Evolutionary conservation across 1,140 invertebrate species (phyloP).

Genomic region (Drosophila grimshawi): DNA sequence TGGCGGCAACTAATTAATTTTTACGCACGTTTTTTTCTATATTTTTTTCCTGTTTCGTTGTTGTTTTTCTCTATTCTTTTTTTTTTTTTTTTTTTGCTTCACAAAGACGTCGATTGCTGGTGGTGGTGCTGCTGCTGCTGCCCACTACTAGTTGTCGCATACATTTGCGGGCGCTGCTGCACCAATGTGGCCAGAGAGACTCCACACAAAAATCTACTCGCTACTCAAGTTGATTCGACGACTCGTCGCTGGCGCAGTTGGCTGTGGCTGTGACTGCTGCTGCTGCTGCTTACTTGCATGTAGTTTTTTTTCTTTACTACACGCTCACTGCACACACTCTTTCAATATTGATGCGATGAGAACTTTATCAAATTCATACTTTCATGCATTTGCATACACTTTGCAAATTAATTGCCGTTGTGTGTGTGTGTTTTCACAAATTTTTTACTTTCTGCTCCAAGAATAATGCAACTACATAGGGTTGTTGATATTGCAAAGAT

Average conservation of each 20-base stretch:
- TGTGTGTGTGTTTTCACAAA: constrained; percentile 35
- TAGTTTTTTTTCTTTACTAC: constrained; percentile 13
- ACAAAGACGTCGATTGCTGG: constrained; percentile 44
- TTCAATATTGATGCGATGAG: constrained; percentile 5
- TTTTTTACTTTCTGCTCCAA: constrained; percentile 44
- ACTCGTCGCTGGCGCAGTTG: constrained; percentile 51
- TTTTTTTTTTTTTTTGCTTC: constrained; percentile 39
- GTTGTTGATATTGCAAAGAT: constrained; percentile 46
- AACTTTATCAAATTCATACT: constrained; percentile 19
- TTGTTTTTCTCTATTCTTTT: constrained; percentile 30
- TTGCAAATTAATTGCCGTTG: constrained; percentile 18
- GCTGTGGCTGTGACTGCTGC: constrained; percentile 46
- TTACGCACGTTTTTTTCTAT: constrained; percentile 50
- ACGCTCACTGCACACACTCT: constrained; percentile 11
- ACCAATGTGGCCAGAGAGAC: constrained; percentile 56
- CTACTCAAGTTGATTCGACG: constrained; percentile 29
- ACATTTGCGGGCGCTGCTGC: constrained; percentile 55
- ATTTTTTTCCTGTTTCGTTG: constrained; percentile 26
- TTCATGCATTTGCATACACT: constrained; percentile 25
- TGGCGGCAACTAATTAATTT: constrained; percentile 53
- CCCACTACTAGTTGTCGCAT: constrained; percentile 46
- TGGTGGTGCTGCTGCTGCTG: constrained; percentile 19
- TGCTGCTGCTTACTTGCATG: constrained; percentile 45
- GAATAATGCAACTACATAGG: constrained; percentile 52
- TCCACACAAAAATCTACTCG: constrained; percentile 46